Evolutionary conservation across 2,113 vertebrate genomes (phyloP), one percentile per base, ranked within the genome.

Genomic region (Gorilla gorilla): DNA sequence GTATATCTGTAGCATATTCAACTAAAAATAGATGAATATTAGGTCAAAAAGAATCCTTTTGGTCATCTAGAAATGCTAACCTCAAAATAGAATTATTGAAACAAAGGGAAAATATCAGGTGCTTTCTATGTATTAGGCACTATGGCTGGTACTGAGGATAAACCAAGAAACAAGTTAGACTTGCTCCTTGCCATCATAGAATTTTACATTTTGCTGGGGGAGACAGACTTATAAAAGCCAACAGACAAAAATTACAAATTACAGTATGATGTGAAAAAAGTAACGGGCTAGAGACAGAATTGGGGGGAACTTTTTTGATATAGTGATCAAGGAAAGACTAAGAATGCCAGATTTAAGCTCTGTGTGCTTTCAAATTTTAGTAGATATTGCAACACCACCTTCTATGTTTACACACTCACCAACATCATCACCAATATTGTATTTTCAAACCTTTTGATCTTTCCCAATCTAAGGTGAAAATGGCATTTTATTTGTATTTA

Each of bases 371-470:
- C 40, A 57, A 61, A 48, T 52, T 95, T 91, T 89, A 87, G 59
- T 64, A 87, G 38, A 82, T 70, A 72, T 22, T 89, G 30, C 20
- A 70, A 64, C 12, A 82, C 16, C 85, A 20, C 48, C 25, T 89
- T 76, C 78, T 66, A 73, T 68, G 59, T 78, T 87, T 61, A 64
- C 22, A 93, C 5, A 55, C 85, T 43, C 6, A 40, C 18, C 30
- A 55, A 45, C 38, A 64, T n/a, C 57, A 83, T 27, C 30, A 35
- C n/a, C 76, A 82, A 9, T 55, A 78, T 16, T 55, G 32, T 95
- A 38, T 72, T 93, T 87, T 75, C 79, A 79, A 94, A 73, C 38
- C 32, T 96, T 94, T 87, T 72, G 72, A 78, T 95, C 64, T 95
- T 89, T 96, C 25, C 50, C 89, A 81, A 76, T 81, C 72, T 85